These are phyloP conservation scores for Saccostrea glomerata DNA, from an alignment of 1,140 invertebrate genomes.

Conservation along the genomic window DNA sequence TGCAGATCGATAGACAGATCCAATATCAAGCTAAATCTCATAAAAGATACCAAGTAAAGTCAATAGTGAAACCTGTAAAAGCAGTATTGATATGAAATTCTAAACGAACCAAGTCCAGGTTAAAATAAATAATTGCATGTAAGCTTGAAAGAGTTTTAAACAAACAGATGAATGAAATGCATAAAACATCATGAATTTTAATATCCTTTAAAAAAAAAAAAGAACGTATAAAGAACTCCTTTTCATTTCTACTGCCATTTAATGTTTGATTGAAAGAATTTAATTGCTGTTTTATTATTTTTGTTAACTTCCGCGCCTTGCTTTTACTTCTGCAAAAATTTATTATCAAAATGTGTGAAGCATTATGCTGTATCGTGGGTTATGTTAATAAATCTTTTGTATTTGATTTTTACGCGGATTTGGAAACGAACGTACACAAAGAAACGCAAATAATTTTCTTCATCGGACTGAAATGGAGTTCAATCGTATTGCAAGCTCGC, in stretches of 20 bases:
- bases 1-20: neutral
- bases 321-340: neutral
- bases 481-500: neutral
- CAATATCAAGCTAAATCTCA: neutral
- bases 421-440: conserved; percentile 2
- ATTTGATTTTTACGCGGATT: neutral
- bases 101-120: neutral
- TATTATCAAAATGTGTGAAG: neutral
- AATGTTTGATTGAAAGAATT: neutral
- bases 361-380: neutral
- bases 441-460: neutral
- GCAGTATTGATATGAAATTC: neutral
- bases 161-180: too few species aligned
- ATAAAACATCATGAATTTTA: too few species aligned
- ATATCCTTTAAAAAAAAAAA: too few species aligned
- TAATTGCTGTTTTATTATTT: neutral
- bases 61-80: neutral
- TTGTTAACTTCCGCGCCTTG: neutral
- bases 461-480: neutral
- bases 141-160: neutral
- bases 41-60: neutral
- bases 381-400: conserved; percentile 4
- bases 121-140: neutral
- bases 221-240: too few species aligned
- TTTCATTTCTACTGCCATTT: neutral